These are phyloP conservation scores for Chionis minor DNA, from an alignment of 2,113 vertebrate species.

Conservation along the genomic window DNA sequence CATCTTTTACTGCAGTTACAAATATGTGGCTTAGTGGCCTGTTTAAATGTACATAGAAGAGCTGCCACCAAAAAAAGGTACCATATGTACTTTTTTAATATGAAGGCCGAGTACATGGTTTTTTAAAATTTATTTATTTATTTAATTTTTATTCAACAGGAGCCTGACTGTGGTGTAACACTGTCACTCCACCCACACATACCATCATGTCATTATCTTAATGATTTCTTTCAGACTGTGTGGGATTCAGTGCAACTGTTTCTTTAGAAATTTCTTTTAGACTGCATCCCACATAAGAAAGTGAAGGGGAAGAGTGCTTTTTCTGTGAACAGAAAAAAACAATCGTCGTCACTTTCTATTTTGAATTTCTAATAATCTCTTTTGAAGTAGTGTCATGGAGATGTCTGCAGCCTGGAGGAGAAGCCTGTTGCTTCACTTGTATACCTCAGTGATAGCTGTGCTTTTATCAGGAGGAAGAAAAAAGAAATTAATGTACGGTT, in stretches of 20 bases:
- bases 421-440: neutral
- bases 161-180: constrained; percentile 37
- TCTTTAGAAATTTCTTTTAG: constrained; percentile 2
- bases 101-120: neutral
- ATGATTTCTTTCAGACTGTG: constrained; percentile 44
- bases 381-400: neutral
- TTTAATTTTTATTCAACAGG: neutral
- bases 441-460: neutral
- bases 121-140: neutral
- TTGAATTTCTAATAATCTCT: constrained; percentile 25
- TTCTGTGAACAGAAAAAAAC: neutral
- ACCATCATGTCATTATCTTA: constrained; percentile 39
- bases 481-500: neutral
- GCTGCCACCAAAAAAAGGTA: neutral
- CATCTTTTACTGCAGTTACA: neutral
- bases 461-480: neutral
- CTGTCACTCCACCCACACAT: constrained; percentile 12
- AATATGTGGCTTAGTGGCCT: neutral
- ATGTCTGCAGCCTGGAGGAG: neutral
- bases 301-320: neutral
- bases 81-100: neutral
- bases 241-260: neutral
- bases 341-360: neutral
- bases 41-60: neutral
- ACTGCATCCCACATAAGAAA: neutral